Evolutionary conservation across 2,797 vertebrate genomes (phyloP).

Genomic region (Manis pentadactyla): DNA sequence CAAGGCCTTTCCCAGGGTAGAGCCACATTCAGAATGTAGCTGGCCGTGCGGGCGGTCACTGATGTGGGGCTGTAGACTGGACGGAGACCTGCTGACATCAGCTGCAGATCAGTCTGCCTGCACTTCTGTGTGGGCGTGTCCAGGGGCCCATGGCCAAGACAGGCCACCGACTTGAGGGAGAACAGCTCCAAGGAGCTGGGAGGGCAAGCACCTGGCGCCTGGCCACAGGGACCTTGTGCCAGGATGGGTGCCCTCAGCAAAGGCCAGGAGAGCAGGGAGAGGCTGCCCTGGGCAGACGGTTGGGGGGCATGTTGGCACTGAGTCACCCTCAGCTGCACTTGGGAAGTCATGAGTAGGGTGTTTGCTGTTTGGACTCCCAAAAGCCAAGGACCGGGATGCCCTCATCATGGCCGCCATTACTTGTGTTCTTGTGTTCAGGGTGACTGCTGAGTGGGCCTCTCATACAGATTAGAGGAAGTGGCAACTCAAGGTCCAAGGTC

Average conservation of each 20-base stretch:
- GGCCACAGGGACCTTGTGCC: fast-evolving
- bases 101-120: no score
- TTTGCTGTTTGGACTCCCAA: background rate
- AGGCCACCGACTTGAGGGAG: no score
- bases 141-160: background rate
- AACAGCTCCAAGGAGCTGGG: background rate
- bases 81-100: fast-evolving
- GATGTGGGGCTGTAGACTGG: background rate
- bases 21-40: fast-evolving
- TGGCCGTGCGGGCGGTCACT: background rate
- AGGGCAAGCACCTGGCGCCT: fast-evolving
- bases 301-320: fast-evolving
- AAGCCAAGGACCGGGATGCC: fast-evolving
- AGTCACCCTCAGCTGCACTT: background rate
- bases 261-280: background rate
- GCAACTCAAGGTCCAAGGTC: fast-evolving
- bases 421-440: no score
- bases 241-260: background rate
- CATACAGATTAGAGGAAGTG: fast-evolving
- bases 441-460: no score
- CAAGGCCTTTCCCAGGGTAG: background rate
- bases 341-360: fast-evolving
- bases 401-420: no score
- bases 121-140: fast-evolving
- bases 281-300: background rate